Percentiles rank a stretch among this genome's conserved stretches.
phyloP scores from a whole-genome alignment of 2,797 vertebrate species.

The Selene dorsalis region DNA sequence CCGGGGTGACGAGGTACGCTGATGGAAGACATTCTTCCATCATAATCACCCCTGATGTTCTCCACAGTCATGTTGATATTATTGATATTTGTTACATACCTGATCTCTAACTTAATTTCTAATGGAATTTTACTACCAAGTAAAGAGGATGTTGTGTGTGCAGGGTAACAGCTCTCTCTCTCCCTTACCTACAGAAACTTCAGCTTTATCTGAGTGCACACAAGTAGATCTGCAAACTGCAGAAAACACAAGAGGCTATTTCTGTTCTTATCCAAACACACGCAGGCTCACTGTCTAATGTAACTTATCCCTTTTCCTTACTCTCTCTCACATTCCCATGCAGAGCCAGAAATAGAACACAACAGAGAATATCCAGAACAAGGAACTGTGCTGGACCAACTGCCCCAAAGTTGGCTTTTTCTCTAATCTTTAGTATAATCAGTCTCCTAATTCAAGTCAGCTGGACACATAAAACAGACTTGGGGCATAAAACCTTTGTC shows the following conservation, averaged over 20 bases:
- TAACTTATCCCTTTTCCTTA: slow-evolving; percentile 73
- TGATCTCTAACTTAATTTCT: neutral
- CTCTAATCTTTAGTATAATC: slow-evolving; percentile 61
- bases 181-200: slow-evolving; percentile 16
- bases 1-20: slow-evolving; percentile 91
- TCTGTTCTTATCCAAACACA: slow-evolving; percentile 81
- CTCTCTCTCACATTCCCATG: slow-evolving; percentile 80
- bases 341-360: slow-evolving; percentile 76
- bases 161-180: neutral
- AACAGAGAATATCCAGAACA: slow-evolving; percentile 78
- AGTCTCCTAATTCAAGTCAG: slow-evolving; percentile 61
- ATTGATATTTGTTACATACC: neutral
- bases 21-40: neutral
- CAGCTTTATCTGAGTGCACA: slow-evolving; percentile 42
- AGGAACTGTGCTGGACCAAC: slow-evolving; percentile 64
- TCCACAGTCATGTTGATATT: neutral
- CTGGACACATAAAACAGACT: slow-evolving; percentile 47
- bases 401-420: slow-evolving; percentile 61
- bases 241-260: slow-evolving; percentile 73
- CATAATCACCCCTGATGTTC: neutral
- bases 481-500: slow-evolving; percentile 48
- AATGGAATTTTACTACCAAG: neutral
- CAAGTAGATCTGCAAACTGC: slow-evolving; percentile 59
- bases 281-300: slow-evolving; percentile 73
- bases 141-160: slow-evolving; percentile 18